Evolutionary conservation across 2,888 invertebrate genomes (phyloP), one percentile per base, ranked within the genome.

Genomic region (Zygogramma bicolorata): DNA sequence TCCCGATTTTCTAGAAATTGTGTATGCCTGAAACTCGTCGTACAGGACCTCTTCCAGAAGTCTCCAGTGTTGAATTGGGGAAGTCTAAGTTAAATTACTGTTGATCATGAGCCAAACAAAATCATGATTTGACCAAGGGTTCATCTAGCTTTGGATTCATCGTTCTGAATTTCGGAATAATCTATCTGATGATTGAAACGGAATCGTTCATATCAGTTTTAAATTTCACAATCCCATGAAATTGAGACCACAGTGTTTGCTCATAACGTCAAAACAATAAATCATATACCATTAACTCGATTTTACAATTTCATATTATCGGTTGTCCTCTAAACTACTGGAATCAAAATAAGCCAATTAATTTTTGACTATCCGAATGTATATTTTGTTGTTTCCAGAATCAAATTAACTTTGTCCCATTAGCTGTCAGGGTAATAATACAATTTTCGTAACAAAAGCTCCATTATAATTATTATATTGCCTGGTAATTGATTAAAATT

Each of bases 391-490:
- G 53, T 66, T 66, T 58, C 57, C 18, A 70, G 57, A 63, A 40
- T 58, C 58, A 63, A 66, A 70, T 73, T 73, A 70, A 67, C 62
- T 67, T 70, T 18, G 65, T 18, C 34, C 68, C 68, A 73, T 70
- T 70, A 73, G 60, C 73, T 68, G 68, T 65, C 62, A 73, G 62
- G 65, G 49, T 49, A 61, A 65, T 73, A 68, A 73, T 65, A 70
- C 38, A 73, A 70, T 73, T 68, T 73, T 65, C 49, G 15, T 8
- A 34, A 68, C 68, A 68, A 70, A 67, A 67, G 68, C 68, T 68
- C 65, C 27, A 63, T 68, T 68, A 49, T 70, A 58, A 70, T 69
- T 62, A 73, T 73, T 69, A 67, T 70, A 67, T 70, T 73, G 67
- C 25, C 62, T 49, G 13, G 13, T 60, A 38, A 69, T 69, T 57